These are phyloP conservation scores for Cephus runcator DNA, from an alignment of 2,888 invertebrate genomes.

Conservation along the genomic window DNA sequence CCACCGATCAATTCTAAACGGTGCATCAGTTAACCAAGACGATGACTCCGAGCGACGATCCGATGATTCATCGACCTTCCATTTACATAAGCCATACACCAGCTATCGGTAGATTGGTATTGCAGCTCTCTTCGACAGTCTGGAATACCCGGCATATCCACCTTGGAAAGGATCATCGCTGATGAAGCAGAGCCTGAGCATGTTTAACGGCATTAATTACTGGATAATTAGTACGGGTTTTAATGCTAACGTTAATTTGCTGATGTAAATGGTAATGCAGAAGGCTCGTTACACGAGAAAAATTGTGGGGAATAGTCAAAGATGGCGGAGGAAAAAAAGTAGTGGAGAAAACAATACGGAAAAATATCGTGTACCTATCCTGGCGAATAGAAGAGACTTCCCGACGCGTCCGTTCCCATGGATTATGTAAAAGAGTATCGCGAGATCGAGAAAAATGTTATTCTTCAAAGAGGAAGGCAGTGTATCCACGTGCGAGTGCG, in stretches of 20 bases:
- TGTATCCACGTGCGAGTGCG: neutral
- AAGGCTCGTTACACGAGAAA: neutral
- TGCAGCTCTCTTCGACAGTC: neutral
- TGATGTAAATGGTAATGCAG: neutral
- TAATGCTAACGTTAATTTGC: neutral
- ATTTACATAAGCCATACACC: neutral
- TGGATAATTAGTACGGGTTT: neutral
- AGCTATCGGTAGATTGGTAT: neutral
- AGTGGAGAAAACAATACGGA: neutral
- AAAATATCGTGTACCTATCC: neutral
- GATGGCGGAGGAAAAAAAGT: neutral
- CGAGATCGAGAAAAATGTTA: neutral
- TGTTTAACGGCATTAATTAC: neutral
- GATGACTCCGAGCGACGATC: neutral
- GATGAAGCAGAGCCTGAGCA: neutral
- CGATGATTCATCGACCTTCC: neutral
- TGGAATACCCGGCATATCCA: neutral
- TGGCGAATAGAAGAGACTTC: neutral
- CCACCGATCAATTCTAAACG: neutral
- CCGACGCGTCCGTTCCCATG: neutral
- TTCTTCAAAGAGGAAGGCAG: neutral
- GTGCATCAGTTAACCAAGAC: neutral
- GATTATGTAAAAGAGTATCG: neutral
- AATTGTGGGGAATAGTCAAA: neutral
- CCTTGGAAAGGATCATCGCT: neutral